Conservation (phyloP, 2,888 invertebrate species). For the Nymphalis urticae region DNA sequence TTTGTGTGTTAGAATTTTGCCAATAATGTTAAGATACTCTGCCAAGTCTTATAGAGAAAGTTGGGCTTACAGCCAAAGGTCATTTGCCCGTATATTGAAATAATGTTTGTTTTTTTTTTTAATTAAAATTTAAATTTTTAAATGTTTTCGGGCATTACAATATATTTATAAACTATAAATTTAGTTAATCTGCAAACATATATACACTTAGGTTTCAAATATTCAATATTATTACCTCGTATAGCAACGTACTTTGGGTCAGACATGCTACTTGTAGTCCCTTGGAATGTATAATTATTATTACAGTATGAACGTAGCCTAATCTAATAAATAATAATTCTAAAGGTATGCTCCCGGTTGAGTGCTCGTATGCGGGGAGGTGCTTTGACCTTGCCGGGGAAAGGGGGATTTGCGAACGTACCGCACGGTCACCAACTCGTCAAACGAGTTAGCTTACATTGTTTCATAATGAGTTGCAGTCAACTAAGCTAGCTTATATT, state of each 20-base stretch:
- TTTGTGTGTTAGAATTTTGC: conserved; percentile 32
- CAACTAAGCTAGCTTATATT: conserved; percentile 31
- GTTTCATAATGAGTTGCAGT: conserved; percentile 46
- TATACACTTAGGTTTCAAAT: too few relatives aligned
- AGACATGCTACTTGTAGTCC: too few relatives aligned
- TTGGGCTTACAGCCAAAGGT: conserved; percentile 37
- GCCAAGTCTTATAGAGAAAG: conserved; percentile 36
- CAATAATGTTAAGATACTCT: conserved; percentile 34
- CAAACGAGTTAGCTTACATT: conserved; percentile 58
- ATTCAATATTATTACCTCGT: too few relatives aligned
- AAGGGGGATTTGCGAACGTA: conserved; percentile 48
- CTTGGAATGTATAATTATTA: not conserved
- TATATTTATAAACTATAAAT: too few relatives aligned
- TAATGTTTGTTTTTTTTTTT: conserved; percentile 25
- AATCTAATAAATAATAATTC: not conserved
- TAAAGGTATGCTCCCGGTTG: conserved; percentile 19
- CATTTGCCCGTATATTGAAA: conserved; percentile 35
- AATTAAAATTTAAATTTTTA: not conserved
- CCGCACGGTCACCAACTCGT: conserved; percentile 68
- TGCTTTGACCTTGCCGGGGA: conserved; percentile 72
- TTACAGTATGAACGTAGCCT: not conserved
- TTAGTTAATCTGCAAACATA: too few relatives aligned
- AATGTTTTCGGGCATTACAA: too few relatives aligned
- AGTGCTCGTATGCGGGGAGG: conserved; percentile 28
- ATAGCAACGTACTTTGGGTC: too few relatives aligned